Base-by-base conservation (phyloP, 1,140 invertebrate genomes). In the Aethina tumida region DNA sequence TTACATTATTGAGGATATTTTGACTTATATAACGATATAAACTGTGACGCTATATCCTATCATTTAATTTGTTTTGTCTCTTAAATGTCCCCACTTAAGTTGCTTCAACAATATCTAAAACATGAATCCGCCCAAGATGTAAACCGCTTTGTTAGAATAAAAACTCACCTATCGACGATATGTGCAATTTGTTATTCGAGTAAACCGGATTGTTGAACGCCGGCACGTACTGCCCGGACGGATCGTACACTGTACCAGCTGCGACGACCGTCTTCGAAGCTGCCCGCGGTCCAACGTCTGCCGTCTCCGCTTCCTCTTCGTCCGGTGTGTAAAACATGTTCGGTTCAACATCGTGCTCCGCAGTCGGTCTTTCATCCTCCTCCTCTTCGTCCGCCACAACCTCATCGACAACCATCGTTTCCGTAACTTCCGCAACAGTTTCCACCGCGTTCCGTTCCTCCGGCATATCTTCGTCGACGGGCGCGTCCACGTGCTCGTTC, bases 121-220 rank as follows among this genome's bases (percentile, higher is more conserved):
- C n/a, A n/a, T n/a, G n/a, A n/a, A n/a, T n/a, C n/a, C n/a, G n/a
- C n/a, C n/a, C n/a, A n/a, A n/a, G n/a, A n/a, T n/a, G n/a, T n/a
- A n/a, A n/a, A n/a, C n/a, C n/a, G n/a, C n/a, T n/a, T n/a, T n/a
- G n/a, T n/a, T 8, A 16, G n/a, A 14, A 17, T 15, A 25, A 25
- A 14, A 8, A 57, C 53, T 52, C 51, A 60, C 60, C 60, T 24
- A 62, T 58, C 26, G 58, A 49, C 22, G 60, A 62, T 20, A 53
- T 49, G 38, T 51, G 59, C 43, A 53, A 61, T 42, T 45, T 55
- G 39, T 45, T 57, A 27, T 60, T 63, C 5, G 60, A 59, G 51
- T 63, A 63, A 2, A 63, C 38, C 15, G 60, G 60, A 45, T 63
- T 63, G 42, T 63, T 60, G 42, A 63, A 63, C 6, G 60, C 58